phyloP scores from a whole-genome alignment of 1,140 invertebrate genomes.

The Drosophila tropicalis region DNA sequence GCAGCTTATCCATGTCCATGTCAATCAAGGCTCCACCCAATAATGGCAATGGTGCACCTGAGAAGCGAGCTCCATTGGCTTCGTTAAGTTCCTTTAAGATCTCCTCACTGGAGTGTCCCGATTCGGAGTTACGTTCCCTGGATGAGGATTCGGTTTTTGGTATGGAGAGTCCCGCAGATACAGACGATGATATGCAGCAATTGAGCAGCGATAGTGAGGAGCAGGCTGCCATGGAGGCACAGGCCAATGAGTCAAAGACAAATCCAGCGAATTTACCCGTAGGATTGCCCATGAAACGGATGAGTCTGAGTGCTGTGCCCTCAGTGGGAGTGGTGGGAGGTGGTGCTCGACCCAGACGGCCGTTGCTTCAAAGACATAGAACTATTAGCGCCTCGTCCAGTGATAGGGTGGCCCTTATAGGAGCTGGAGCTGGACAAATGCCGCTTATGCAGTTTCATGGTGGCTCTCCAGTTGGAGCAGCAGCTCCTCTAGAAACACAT shows the following conservation, averaged over 20 bases:
- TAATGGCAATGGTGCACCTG: slow-evolving; percentile 48
- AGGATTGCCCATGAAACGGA: slow-evolving; percentile 51
- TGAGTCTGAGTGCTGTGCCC: slow-evolving; percentile 57
- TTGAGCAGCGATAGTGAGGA: slow-evolving; percentile 91
- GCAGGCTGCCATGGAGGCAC: slow-evolving; percentile 30
- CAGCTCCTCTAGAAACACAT: slow-evolving; percentile 66
- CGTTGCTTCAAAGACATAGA: slow-evolving; percentile 71
- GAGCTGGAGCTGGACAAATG: slow-evolving; percentile 38
- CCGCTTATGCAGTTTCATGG: slow-evolving; percentile 39
- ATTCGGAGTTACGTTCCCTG: slow-evolving; percentile 86
- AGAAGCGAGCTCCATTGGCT: slow-evolving; percentile 88
- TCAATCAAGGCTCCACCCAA: slow-evolving; percentile 52
- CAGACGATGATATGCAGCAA: slow-evolving; percentile 91
- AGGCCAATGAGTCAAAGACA: slow-evolving; percentile 29
- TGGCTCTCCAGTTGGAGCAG: slow-evolving; percentile 32
- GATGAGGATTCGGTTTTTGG: slow-evolving; percentile 90
- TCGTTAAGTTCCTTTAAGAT: slow-evolving; percentile 90
- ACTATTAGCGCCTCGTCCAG: slow-evolving; percentile 64
- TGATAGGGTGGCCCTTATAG: slow-evolving; percentile 56
- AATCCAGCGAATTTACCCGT: slow-evolving; percentile 18
- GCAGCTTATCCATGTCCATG: slow-evolving; percentile 60
- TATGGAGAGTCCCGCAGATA: slow-evolving; percentile 85
- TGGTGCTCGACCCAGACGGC: slow-evolving; percentile 57
- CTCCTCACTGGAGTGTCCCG: slow-evolving; percentile 87
- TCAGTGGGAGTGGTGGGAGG: slow-evolving; percentile 16